Base-by-base conservation (phyloP, 2,113 vertebrate genomes). In the Elephas maximus region DNA sequence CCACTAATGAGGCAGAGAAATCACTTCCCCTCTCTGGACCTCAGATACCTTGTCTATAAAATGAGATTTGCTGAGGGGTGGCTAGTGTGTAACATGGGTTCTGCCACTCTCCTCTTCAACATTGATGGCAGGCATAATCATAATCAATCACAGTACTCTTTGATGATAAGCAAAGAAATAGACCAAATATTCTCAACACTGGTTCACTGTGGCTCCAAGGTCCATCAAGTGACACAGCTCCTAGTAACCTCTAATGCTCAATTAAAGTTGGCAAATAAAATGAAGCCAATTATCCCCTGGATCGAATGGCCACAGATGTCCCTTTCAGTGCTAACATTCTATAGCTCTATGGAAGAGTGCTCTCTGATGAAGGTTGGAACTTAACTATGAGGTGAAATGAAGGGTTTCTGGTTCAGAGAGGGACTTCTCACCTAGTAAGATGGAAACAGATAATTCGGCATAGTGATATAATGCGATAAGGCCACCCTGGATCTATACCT, bases 261-360 rank as follows among this genome's bases (percentile, higher is more conserved):
- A 60, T 86, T 92, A 65, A 91, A 94, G 63, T 84, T 91, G 57
- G 69, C 74, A 95, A 95, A 86, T 95, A 5, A 96, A 92, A 93
- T 81, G 74, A 90, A 74, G 45, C n/a, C 87, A 94, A 88, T 88
- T 85, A 53, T 92, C 91, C 78, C 48, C 44, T 92, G 45, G 48
- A 71, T 83, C 87, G 71, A 89, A 83, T 45, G 23, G 51, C n/a
- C 79, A 91, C 80, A 80, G 63, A 83, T 69, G 20, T 93, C 78
- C 2, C 21, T 90, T 93, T 94, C 48, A 88, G 53, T 33, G 30
- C 30, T 73, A 94, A 63, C 8, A 8, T 92, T 78, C 30, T 69
- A 71, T 41, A 18, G 37, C 20, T 94, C 60, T 82, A 17, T 44
- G 45, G 18, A 85, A 87, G 44, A 71, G 41, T 82, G 7, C 24